A percentile compares a stretch with the other conserved stretches of the same genome.
Evolutionary conservation across 2,113 vertebrate species (phyloP).

Genomic region (Paratilapia polleni): DNA sequence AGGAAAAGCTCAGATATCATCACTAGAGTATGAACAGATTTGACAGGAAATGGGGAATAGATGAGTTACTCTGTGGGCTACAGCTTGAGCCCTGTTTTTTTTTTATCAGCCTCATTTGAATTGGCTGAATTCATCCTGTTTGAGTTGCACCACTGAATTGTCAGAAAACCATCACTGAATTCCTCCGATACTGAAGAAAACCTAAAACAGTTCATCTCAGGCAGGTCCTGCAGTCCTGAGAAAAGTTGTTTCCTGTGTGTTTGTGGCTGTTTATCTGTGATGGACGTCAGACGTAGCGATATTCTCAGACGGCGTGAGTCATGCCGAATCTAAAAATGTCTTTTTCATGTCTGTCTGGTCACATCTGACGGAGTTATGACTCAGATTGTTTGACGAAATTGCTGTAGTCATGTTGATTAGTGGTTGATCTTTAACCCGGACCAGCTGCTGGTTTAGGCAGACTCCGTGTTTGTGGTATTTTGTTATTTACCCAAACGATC

Average conservation of each 20-base stretch:
- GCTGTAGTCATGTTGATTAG: neutral
- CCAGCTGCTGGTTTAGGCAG: neutral
- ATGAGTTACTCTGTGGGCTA: neutral
- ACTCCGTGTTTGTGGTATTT: neutral
- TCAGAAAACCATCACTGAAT: neutral
- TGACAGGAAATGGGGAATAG: neutral
- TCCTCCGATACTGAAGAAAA: neutral
- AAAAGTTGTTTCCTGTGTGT: neutral
- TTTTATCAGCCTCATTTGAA: neutral
- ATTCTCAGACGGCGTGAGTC: neutral
- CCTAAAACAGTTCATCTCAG: neutral
- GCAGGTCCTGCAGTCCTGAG: neutral
- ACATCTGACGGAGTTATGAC: neutral
- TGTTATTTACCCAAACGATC: neutral
- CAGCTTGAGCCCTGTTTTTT: neutral
- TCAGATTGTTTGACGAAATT: neutral
- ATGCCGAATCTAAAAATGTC: neutral
- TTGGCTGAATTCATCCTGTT: neutral
- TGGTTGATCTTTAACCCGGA: neutral
- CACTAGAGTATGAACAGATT: neutral
- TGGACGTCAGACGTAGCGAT: neutral
- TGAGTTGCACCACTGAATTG: neutral
- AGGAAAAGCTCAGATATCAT: conserved; percentile 1
- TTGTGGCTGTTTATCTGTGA: neutral
- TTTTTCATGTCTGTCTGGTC: neutral